Evolutionary conservation across 2,113 vertebrate species (phyloP).

Genomic region (Mohoua ochrocephala): DNA sequence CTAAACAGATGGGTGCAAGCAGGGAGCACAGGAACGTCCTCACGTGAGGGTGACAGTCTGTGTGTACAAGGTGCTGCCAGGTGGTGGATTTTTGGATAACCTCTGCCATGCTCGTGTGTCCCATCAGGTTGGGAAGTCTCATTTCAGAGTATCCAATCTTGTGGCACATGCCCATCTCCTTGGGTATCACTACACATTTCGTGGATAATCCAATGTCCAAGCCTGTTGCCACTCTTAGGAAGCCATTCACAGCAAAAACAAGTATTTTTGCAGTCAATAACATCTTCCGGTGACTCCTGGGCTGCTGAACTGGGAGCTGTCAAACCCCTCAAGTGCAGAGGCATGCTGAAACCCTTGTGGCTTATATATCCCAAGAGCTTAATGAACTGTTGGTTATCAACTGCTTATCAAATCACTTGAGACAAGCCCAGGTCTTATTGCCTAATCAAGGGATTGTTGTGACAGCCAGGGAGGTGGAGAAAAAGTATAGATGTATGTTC

Average conservation of each 20-base stretch:
- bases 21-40: conserved; percentile 85
- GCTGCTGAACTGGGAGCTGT: background rate
- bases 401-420: conserved; percentile 51
- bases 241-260: background rate
- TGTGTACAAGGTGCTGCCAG: conserved; percentile 79
- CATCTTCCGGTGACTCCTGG: conserved; percentile 15
- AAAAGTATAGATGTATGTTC: background rate
- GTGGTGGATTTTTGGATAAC: conserved; percentile 78
- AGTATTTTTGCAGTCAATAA: background rate
- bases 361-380: conserved; percentile 52
- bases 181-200: conserved; percentile 81
- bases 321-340: background rate
- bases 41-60: conserved; percentile 82
- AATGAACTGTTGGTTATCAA: conserved; percentile 53
- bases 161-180: conserved; percentile 81
- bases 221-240: conserved; percentile 24
- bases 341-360: background rate
- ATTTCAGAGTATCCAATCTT: conserved; percentile 85
- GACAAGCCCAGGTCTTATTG: conserved; percentile 40
- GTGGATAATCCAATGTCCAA: conserved; percentile 88
- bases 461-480: conserved; percentile 48
- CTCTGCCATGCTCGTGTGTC: conserved; percentile 81
- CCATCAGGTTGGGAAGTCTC: conserved; percentile 87
- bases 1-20: conserved; percentile 85
- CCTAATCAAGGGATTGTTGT: conserved; percentile 48